A percentile compares a stretch with the other conserved stretches of the same genome.
phyloP scores from a whole-genome alignment of 2,888 invertebrate species.

The Agrochola lota region DNA sequence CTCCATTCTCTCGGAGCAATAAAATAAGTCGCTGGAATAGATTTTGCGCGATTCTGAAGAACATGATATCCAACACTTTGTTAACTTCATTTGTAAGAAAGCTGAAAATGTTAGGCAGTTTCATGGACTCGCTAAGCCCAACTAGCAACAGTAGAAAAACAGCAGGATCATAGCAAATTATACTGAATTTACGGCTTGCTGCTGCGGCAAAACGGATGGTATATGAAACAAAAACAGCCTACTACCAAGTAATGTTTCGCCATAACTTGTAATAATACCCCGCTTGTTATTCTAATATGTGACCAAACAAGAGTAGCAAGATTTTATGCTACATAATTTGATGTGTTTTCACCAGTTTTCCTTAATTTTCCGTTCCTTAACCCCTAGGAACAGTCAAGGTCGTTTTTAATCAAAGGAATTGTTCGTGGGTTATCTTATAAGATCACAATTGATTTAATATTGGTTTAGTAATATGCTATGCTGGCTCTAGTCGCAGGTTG shows the following conservation, averaged over 20 bases:
- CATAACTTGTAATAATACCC: constrained; percentile 46
- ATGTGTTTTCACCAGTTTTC: constrained; percentile 41
- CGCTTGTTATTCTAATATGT: constrained; percentile 38
- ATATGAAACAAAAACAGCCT: constrained; percentile 11
- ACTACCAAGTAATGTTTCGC: constrained; percentile 10
- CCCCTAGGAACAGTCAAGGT: constrained; percentile 23
- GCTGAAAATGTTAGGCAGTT: not conserved
- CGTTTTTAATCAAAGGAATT: constrained; percentile 22
- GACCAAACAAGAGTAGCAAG: constrained; percentile 28
- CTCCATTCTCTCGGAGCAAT: not conserved
- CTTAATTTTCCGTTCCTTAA: constrained; percentile 36
- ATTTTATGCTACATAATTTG: constrained; percentile 24
- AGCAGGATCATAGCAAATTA: not conserved
- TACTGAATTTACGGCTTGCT: constrained; percentile 1
- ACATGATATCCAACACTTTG: not conserved
- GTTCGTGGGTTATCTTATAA: not conserved
- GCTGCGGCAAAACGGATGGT: not conserved
- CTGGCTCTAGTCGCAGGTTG: not conserved
- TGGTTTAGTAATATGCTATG: not conserved
- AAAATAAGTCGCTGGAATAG: not conserved
- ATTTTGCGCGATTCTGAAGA: not conserved
- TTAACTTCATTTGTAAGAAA: not conserved
- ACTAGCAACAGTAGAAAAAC: not conserved
- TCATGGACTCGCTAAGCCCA: not conserved
- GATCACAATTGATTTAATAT: not conserved